phyloP scores from a whole-genome alignment of 2,888 invertebrate species.

The Hyalella azteca region DNA sequence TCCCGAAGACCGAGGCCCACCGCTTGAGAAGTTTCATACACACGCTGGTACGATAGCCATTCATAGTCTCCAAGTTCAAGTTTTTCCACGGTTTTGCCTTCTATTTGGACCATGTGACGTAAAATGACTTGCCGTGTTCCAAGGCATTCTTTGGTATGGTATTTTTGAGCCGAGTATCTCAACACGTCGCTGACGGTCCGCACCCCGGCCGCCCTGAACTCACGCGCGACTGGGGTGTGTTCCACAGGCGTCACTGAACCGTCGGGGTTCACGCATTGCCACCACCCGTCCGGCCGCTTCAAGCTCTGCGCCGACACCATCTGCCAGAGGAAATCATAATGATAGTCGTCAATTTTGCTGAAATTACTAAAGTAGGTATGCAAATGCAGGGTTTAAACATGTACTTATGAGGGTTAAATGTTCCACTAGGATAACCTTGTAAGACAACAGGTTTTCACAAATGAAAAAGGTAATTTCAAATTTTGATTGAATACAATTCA shows the following conservation, averaged over 20 bases:
- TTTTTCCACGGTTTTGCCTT: constrained; percentile 2
- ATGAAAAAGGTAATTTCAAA: no score
- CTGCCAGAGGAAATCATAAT: neutral
- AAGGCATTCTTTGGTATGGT: constrained; percentile 77
- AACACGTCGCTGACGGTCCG: constrained; percentile 70
- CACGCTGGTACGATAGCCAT: neutral
- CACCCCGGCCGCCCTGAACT: constrained; percentile 48
- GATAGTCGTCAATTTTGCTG: no score
- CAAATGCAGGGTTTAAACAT: no score
- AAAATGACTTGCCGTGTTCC: constrained; percentile 91
- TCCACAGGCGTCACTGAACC: neutral
- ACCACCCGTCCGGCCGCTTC: constrained; percentile 14
- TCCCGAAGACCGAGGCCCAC: neutral
- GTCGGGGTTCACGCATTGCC: neutral
- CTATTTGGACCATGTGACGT: constrained; percentile 85
- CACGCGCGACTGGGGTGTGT: constrained; percentile 35
- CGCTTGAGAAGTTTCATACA: constrained; percentile 26
- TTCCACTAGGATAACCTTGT: no score
- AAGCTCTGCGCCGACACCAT: neutral
- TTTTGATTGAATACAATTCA: no score
- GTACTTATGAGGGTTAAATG: no score
- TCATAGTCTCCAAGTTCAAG: constrained; percentile 7
- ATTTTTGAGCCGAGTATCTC: constrained; percentile 76
- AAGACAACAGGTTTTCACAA: no score
- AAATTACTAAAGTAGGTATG: no score